Evolutionary conservation across 2,888 invertebrate genomes (phyloP), one percentile per base, ranked within the genome.

Genomic region (Matsumyia berberina): DNA sequence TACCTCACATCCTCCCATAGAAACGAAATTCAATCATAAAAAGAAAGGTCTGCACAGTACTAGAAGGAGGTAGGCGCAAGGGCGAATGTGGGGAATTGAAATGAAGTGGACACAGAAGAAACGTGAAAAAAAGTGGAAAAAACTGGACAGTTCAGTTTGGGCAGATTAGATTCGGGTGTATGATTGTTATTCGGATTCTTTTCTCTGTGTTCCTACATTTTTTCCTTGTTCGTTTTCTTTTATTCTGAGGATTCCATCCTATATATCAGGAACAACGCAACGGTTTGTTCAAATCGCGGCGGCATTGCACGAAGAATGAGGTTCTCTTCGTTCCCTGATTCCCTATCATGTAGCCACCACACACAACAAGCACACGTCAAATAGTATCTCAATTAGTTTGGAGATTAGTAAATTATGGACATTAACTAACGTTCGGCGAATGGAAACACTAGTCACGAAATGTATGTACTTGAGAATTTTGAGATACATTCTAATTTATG

Each of bases 401-500:
- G 29, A 60, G 60, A 82, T 78, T 73, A 83, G 72, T 78, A 73
- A 83, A 67, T 83, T 60, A 55, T 67, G 53, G 77, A 35, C 67
- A 66, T 82, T 60, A 77, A 67, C 70, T 77, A 66, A 64, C 57
- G 24, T 7, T n/a, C 53, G 7, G 29, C 51, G 44, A 77, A 39
- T 53, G 51, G 15, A 58, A 49, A 57, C n/a, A n/a, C 82, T 51
- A 46, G 53, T 74, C 62, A 53, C 66, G 53, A 67, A 44, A 46
- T 64, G 66, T 70, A 46, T 64, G 66, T 70, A 42, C 57, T 60
- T 33, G 44, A 51, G 11, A 35, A 53, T 58, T n/a, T 72, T 69
- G 31, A 62, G 66, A 73, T 62, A 74, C 78, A 78, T 78, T 78
- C 73, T 83, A 83, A 73, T 83, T 78, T 83, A 57, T 83, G 83